Percentiles rank a stretch among this genome's conserved stretches.
Evolutionary conservation across 2,113 vertebrate genomes (phyloP).

Genomic region (Calidris pugnax): DNA sequence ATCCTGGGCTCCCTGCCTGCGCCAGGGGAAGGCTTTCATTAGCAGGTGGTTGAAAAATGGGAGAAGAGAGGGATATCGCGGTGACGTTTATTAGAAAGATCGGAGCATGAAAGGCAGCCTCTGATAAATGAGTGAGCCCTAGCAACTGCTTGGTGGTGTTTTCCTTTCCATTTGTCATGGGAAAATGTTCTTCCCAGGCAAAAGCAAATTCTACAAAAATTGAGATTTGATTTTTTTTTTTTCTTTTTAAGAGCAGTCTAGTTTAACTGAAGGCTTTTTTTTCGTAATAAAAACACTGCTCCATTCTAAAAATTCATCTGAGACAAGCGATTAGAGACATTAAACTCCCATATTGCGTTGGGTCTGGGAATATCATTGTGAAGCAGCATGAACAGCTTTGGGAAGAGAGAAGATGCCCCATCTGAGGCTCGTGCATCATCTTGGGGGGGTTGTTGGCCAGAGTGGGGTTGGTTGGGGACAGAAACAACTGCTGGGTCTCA

Average conservation of each 20-base stretch:
- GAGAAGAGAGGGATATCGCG: background rate
- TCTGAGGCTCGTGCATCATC: accelerated
- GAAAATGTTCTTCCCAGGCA: background rate
- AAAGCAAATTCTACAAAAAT: background rate
- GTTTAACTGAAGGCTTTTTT: background rate
- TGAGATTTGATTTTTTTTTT: background rate
- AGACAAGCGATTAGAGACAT: background rate
- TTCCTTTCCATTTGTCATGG: background rate
- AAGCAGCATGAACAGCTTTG: background rate
- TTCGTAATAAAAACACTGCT: background rate
- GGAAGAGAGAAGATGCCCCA: background rate
- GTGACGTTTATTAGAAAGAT: background rate
- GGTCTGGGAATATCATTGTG: background rate
- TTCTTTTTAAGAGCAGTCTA: background rate
- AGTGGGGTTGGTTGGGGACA: background rate
- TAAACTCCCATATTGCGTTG: background rate
- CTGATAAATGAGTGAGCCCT: background rate
- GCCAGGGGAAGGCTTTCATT: background rate
- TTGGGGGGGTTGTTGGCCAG: background rate
- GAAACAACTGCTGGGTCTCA: accelerated
- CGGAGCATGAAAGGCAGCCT: background rate
- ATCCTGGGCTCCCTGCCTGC: background rate
- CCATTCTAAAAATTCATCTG: background rate
- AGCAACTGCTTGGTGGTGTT: background rate
- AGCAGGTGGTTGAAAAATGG: background rate